These are phyloP conservation scores for Cremastinae sp. DNA, from an alignment of 2,888 invertebrate species.

Conservation along the genomic window DNA sequence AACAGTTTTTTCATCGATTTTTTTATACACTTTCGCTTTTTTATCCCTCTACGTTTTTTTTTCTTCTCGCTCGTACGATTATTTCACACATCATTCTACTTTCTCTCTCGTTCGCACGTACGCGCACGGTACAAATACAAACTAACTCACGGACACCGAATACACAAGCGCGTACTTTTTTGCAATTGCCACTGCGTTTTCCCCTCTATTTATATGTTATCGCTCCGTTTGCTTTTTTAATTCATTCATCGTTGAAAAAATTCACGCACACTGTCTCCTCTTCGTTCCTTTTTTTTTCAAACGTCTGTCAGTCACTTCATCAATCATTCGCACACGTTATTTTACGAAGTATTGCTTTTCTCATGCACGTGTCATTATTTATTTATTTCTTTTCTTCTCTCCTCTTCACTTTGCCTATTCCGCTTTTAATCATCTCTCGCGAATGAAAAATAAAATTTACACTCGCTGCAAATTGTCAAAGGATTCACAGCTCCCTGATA, in stretches of 20 bases:
- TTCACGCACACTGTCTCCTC: neutral
- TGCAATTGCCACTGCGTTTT: slow-evolving; percentile 54
- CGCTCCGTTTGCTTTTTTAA: slow-evolving; percentile 21
- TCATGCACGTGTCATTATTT: slow-evolving; percentile 79
- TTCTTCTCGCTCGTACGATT: slow-evolving; percentile 54
- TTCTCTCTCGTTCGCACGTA: slow-evolving; percentile 48
- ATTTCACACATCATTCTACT: slow-evolving; percentile 29
- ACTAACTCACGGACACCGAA: slow-evolving; percentile 55
- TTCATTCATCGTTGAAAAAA: slow-evolving; percentile 1
- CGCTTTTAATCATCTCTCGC: neutral
- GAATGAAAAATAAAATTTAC: neutral
- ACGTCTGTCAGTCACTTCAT: slow-evolving; percentile 28
- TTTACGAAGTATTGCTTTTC: slow-evolving; percentile 89
- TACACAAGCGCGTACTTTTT: slow-evolving; percentile 57
- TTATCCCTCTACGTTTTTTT: slow-evolving; percentile 3
- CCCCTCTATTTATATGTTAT: slow-evolving; percentile 55
- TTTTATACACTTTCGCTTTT: slow-evolving; percentile 21
- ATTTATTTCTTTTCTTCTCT: slow-evolving; percentile 26
- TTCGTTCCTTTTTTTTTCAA: slow-evolving; percentile 24
- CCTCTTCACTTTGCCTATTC: neutral
- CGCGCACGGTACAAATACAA: slow-evolving; percentile 43
- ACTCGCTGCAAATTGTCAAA: neutral
- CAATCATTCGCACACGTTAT: slow-evolving; percentile 77
- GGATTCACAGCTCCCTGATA: slow-evolving; percentile 6
- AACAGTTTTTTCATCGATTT: slow-evolving; percentile 25